Conservation (phyloP, 2,888 invertebrate species). For the Alsophila aescularia region DNA sequence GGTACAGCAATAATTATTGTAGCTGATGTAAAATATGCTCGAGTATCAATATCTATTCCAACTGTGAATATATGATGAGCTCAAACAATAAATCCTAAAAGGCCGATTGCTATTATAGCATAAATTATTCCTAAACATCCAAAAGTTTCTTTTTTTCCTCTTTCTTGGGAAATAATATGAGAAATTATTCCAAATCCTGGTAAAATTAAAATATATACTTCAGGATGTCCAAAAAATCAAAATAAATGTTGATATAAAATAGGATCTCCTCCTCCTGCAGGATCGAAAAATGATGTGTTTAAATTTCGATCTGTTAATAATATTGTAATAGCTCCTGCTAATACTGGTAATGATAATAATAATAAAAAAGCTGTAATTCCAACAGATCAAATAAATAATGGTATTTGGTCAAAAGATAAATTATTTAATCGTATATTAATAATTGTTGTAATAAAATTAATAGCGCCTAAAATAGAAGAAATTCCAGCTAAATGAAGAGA, state of each 20-base stretch:
- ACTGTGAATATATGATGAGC: conserved; percentile 94
- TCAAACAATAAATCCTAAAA: conserved; percentile 93
- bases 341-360: conserved; percentile 88
- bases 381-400: conserved; percentile 90
- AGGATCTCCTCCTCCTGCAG: conserved; percentile 91
- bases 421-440: conserved; percentile 87
- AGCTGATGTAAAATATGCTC: conserved; percentile 93
- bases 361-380: conserved; percentile 81
- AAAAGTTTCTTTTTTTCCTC: conserved; percentile 90
- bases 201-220: conserved; percentile 94
- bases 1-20: conserved; percentile 95
- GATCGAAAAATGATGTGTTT: conserved; percentile 93
- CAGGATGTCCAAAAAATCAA: conserved; percentile 95
- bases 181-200: conserved; percentile 93
- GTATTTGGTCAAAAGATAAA: conserved; percentile 86
- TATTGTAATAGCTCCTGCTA: conserved; percentile 93
- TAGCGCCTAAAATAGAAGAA: conserved; percentile 89
- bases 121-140: conserved; percentile 91
- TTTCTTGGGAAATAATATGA: conserved; percentile 90
- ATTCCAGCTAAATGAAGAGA: conserved; percentile 90
- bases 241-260: conserved; percentile 93
- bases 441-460: conserved; percentile 92
- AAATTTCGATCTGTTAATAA: conserved; percentile 91
- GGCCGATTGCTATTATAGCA: conserved; percentile 92
- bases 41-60: conserved; percentile 92